phyloP scores from a whole-genome alignment of 2,888 invertebrate species.

The Spisula solida region DNA sequence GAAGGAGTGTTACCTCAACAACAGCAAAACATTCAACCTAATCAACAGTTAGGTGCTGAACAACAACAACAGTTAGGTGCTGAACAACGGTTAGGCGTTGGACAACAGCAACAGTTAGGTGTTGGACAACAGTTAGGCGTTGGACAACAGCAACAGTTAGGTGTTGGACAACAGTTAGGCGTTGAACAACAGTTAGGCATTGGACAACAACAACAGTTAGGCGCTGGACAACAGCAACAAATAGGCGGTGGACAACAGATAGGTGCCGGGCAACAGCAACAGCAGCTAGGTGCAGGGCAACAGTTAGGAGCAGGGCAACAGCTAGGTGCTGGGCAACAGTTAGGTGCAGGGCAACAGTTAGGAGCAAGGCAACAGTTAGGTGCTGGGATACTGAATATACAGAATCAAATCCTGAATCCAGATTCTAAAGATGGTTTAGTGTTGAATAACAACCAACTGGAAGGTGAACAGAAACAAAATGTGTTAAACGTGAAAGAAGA shows the following conservation, averaged over 20 bases:
- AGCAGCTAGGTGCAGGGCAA: neutral
- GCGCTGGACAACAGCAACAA: neutral
- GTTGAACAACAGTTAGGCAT: neutral
- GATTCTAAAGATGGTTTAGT: conserved; percentile 21
- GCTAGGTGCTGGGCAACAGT: neutral
- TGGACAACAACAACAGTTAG: neutral
- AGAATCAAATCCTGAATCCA: neutral
- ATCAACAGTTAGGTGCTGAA: neutral
- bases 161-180: neutral
- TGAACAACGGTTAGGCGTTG: neutral
- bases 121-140: neutral
- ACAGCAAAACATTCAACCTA: neutral
- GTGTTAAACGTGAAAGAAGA: neutral
- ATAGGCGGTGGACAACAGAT: neutral
- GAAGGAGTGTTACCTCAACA: neutral
- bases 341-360: neutral
- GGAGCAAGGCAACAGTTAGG: neutral
- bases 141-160: neutral
- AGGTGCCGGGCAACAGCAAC: neutral
- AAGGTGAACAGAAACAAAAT: neutral
- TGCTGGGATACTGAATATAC: neutral
- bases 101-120: neutral
- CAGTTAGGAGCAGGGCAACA: neutral
- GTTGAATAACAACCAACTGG: neutral
- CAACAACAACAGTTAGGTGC: neutral